Conservation (phyloP, 2,113 vertebrate genomes). For the Syrmaticus mikado region DNA sequence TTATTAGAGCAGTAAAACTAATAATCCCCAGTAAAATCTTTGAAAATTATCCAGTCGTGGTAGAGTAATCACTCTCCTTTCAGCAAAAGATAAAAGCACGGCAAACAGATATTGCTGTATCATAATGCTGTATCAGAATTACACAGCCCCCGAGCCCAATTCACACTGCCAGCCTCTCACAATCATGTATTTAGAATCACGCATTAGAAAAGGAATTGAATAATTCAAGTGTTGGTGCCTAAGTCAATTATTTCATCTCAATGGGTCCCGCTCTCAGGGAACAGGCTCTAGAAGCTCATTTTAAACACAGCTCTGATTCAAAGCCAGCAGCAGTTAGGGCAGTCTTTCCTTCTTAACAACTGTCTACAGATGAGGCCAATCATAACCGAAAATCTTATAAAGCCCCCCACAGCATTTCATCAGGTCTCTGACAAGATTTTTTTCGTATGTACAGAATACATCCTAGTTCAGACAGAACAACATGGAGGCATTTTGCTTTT, state of each 20-base stretch:
- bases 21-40: slow-evolving; percentile 70
- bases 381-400: background rate
- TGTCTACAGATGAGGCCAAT: background rate
- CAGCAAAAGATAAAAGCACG: background rate
- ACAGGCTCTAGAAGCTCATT: background rate
- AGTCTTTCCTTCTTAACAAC: background rate
- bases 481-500: background rate
- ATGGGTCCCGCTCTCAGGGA: background rate
- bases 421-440: background rate
- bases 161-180: background rate
- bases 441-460: accelerated
- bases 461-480: background rate
- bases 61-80: slow-evolving; percentile 50
- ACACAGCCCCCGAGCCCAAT: background rate
- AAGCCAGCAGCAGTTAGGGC: background rate
- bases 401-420: background rate
- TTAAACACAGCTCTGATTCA: background rate
- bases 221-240: background rate
- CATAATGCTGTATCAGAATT: background rate
- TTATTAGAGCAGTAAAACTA: slow-evolving; percentile 71
- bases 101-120: background rate
- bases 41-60: slow-evolving; percentile 48
- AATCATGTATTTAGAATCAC: background rate
- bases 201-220: background rate
- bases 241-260: background rate